Base-by-base conservation (phyloP, 2,113 vertebrate genomes). In the Rana temporaria region DNA sequence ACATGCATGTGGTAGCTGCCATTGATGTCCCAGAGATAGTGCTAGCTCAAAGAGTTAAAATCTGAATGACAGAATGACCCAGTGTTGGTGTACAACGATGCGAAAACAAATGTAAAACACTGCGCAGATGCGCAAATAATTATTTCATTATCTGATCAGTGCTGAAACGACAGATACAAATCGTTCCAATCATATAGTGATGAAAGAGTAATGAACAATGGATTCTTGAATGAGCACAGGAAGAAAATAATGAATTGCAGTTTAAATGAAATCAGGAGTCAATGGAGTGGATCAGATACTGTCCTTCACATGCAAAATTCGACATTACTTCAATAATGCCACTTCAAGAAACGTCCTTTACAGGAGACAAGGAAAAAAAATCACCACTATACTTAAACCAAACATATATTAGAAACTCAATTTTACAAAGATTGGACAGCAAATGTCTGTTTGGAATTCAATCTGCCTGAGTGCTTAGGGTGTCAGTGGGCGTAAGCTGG, bases 141-240 rank as follows among this genome's bases (percentile, higher is more conserved):
- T 89, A 89, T 93, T 94, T 94, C 89, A 93, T 93, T 92, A 93
- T 94, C 88, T 90, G 88, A 85, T 87, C 92, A 91, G 88, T 81
- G 86, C 90, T 89, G 84, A 90, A 91, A 85, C 4, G 90, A 95
- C 91, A 93, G 89, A 92, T 92, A 93, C 91, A 94, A 94, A 94
- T 92, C 91, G 88, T 89, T 93, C 86, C 90, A 90, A 91, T 93
- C 90, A 89, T 79, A 88, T 79, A 88, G 85, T 88, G 90, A 93
- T 93, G 90, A 92, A 92, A 92, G 89, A 91, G 86, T 92, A 93
- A 93, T 91, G 91, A 94, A 90, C 90, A 93, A 90, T 87, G 86
- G 89, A 88, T 89, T 93, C 89, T 85, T 89, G 85, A 92, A 86
- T 86, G 91, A 90, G 88, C 89, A 85, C 85, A 88, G 89, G 89